phyloP scores from a whole-genome alignment of 1,140 invertebrate species.

The Papilio dardanus region DNA sequence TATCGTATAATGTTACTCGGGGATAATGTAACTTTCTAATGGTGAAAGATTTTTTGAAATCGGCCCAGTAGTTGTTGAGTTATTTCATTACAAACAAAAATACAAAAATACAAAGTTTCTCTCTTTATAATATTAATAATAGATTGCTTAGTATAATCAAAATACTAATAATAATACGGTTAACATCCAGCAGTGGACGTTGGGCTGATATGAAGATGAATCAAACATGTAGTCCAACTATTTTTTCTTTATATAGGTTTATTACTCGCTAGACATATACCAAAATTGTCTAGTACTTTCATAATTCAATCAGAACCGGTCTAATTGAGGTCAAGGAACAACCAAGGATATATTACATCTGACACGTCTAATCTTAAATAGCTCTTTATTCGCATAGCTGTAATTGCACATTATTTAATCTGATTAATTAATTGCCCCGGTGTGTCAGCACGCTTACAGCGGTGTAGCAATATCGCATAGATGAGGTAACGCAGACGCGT shows the following conservation, averaged over 20 bases:
- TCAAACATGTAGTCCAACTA: no score
- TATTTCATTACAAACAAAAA: no score
- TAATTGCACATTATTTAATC: slow-evolving; percentile 34
- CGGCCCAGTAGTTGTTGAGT: no score
- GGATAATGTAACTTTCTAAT: no score
- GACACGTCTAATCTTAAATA: slow-evolving; percentile 29
- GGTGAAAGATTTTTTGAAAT: no score
- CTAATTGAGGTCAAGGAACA: slow-evolving; percentile 25
- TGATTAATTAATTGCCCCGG: slow-evolving; percentile 23
- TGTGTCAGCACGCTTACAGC: slow-evolving; percentile 19
- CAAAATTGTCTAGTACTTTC: slow-evolving; percentile 17
- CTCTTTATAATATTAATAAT: no score
- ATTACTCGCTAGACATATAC: no score
- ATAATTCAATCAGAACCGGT: slow-evolving; percentile 3
- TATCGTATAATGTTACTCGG: no score
- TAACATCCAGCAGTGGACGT: no score
- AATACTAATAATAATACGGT: background rate
- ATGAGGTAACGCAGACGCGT: slow-evolving; percentile 7
- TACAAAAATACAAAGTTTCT: no score
- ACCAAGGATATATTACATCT: slow-evolving; percentile 28
- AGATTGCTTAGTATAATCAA: background rate
- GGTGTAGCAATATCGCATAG: background rate
- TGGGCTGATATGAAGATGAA: no score
- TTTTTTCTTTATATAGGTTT: no score
- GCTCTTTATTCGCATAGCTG: slow-evolving; percentile 32